Percentiles rank a stretch among this genome's conserved stretches.
phyloP scores from a whole-genome alignment of 2,888 invertebrate genomes.

The Harmothoe impar region DNA sequence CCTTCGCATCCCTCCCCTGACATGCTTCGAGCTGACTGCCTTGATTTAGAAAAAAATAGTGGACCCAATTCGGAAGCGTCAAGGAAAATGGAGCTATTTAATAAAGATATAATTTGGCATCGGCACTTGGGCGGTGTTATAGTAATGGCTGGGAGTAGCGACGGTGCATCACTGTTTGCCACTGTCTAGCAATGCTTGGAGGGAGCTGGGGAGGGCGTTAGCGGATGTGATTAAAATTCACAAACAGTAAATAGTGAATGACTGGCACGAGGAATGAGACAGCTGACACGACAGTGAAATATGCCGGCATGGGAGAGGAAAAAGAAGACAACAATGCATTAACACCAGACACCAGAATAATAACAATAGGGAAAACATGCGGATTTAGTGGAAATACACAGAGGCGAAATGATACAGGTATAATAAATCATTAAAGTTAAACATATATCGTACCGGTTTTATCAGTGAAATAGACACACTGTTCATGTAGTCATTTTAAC shows the following conservation, averaged over 20 bases:
- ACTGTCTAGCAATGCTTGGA: not conserved
- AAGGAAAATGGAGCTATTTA: not conserved
- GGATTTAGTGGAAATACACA: too few relatives aligned
- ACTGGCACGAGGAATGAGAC: not conserved
- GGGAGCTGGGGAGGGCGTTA: not conserved
- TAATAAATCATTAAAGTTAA: too few relatives aligned
- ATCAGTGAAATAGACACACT: too few relatives aligned
- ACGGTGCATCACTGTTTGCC: not conserved
- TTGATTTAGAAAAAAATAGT: not conserved
- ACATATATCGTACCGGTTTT: too few relatives aligned
- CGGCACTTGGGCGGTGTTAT: not conserved
- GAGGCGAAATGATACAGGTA: too few relatives aligned
- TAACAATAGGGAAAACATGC: too few relatives aligned
- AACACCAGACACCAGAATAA: too few relatives aligned
- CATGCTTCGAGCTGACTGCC: not conserved
- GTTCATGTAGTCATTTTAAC: too few relatives aligned
- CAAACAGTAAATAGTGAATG: not conserved
- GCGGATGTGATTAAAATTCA: not conserved
- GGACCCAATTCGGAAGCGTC: not conserved
- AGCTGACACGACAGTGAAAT: not conserved
- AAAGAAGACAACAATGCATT: too few relatives aligned
- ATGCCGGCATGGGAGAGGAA: not conserved
- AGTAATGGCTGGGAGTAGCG: constrained; percentile 1
- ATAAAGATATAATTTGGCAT: not conserved
- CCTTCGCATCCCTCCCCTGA: not conserved